Percentiles rank a stretch among this genome's conserved stretches.
Evolutionary conservation across 30 jellyfish, hydroid and myxozoan genomes (phyloP).

Genomic region (Aurelia aurita): DNA sequence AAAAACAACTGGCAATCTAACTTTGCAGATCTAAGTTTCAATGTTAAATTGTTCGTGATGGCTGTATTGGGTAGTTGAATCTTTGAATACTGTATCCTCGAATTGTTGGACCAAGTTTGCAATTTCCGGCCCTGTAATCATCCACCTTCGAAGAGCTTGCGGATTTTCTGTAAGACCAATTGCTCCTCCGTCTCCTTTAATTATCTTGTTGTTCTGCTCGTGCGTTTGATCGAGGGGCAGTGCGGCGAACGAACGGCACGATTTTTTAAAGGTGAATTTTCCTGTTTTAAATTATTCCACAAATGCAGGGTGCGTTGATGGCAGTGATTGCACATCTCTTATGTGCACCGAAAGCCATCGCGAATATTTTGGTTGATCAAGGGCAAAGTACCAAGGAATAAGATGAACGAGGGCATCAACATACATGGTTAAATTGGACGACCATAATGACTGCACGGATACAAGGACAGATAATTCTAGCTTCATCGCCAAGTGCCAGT

Average conservation of each 20-base stretch:
- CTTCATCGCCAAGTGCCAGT: constrained; percentile 42
- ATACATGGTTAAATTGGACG: constrained; percentile 38
- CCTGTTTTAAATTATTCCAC: constrained; percentile 37
- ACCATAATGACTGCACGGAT: constrained; percentile 36
- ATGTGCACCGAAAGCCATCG: constrained; percentile 62
- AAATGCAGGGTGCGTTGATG: constrained; percentile 1
- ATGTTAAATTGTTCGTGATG: constrained; percentile 55
- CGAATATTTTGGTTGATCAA: constrained; percentile 37
- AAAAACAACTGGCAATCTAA: constrained; percentile 34
- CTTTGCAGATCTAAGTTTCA: constrained; percentile 12
- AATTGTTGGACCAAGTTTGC: constrained; percentile 36
- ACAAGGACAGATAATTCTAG: constrained; percentile 32
- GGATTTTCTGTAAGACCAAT: constrained; percentile 52
- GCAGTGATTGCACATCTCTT: constrained; percentile 27
- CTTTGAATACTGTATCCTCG: constrained; percentile 18
- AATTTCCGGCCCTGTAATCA: constrained; percentile 61
- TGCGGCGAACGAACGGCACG: constrained; percentile 29
- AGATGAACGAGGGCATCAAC: constrained; percentile 25
- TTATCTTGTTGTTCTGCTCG: constrained; percentile 30
- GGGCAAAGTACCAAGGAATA: constrained; percentile 46
- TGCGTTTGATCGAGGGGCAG: constrained; percentile 44
- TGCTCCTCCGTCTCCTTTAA: constrained; percentile 62
- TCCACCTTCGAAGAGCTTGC: constrained; percentile 29
- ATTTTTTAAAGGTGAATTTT: constrained; percentile 18
- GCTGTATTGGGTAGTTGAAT: constrained; percentile 10